Conservation (phyloP, 2,797 vertebrate species). For the Tapera naevia region DNA sequence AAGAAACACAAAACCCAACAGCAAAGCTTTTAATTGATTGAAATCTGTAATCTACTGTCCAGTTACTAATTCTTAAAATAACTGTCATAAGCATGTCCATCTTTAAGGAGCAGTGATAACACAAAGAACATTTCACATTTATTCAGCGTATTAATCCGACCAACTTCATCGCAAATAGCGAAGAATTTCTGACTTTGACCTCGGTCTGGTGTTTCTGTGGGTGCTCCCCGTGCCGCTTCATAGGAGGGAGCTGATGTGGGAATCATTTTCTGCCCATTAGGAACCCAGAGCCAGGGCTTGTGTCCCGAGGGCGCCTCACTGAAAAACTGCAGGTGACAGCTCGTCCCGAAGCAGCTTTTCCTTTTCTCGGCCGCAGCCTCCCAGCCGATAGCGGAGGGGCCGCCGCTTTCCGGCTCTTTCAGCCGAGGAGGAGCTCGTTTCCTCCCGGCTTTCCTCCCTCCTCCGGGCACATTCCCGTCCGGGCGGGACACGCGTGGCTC, state of each 20-base stretch:
- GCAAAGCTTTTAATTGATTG: neutral
- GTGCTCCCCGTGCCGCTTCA: neutral
- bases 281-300: neutral
- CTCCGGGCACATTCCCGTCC: neutral
- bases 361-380: neutral
- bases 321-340: neutral
- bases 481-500: neutral
- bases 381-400: neutral
- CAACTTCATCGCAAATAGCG: neutral
- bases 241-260: neutral
- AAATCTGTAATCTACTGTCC: neutral
- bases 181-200: neutral
- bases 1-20: neutral
- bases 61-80: neutral
- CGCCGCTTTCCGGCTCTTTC: neutral
- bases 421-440: neutral
- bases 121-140: neutral
- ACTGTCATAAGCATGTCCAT: neutral
- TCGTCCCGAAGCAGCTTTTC: neutral
- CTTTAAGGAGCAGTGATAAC: neutral
- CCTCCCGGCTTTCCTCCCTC: neutral
- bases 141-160: neutral
- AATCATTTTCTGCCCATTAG: neutral
- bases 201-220: neutral
- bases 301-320: neutral